These are phyloP conservation scores for Drosophila oshimai DNA, from an alignment of 1,140 invertebrate species.

Conservation along the genomic window DNA sequence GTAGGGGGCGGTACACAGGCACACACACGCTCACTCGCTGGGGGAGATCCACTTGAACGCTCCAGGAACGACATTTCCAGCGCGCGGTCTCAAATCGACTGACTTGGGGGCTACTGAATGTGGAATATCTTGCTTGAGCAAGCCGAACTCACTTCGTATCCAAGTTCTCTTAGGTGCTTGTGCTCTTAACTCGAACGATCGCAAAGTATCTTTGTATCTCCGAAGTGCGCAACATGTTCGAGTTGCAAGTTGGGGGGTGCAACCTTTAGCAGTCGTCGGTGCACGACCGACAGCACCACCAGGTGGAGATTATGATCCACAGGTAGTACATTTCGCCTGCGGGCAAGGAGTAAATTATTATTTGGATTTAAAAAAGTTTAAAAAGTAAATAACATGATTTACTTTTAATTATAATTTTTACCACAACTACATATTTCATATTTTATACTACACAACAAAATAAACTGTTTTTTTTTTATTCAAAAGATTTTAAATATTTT, in stretches of 20 bases:
- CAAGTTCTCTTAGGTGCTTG: neutral
- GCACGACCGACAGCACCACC: constrained; percentile 18
- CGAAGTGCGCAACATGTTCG: neutral
- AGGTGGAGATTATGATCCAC: constrained; percentile 22
- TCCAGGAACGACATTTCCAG: constrained; percentile 10
- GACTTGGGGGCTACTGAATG: neutral
- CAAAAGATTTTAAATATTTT: no score
- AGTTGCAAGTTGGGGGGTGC: neutral
- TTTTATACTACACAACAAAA: no score
- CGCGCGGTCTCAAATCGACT: neutral
- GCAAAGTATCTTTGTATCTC: neutral
- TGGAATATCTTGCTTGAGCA: no score
- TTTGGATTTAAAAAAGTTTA: neutral
- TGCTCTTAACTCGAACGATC: neutral
- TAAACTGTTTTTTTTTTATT: no score
- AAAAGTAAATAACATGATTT: no score
- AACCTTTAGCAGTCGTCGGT: constrained; percentile 6
- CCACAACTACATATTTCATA: no score
- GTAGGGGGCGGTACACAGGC: neutral
- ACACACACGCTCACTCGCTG: constrained; percentile 25
- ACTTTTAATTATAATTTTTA: no score
- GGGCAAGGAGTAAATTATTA: neutral
- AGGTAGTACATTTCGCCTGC: constrained; percentile 16
- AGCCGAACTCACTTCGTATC: neutral
- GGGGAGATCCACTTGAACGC: constrained; percentile 13